A percentile compares a stretch with the other conserved stretches of the same genome.
Evolutionary conservation across 2,113 vertebrate species (phyloP).

Genomic region (Ancistrus triradiatus): DNA sequence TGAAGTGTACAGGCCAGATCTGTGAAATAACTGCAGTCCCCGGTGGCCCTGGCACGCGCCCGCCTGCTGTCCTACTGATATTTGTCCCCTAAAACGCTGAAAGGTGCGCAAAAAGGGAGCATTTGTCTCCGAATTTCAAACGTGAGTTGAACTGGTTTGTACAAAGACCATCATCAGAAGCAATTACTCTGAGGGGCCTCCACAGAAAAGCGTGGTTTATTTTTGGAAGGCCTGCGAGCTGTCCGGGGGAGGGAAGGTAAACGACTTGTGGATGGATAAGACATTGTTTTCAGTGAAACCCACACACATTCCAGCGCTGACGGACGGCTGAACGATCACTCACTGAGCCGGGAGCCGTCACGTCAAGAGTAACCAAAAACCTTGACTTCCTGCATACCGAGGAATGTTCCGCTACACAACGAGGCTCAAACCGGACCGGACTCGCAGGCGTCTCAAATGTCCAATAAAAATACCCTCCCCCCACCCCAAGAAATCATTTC

Average conservation of each 20-base stretch:
- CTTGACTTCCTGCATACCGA: constrained; percentile 59
- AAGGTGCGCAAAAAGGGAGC: not conserved
- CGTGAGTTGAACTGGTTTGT: constrained; percentile 48
- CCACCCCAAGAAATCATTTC: too few species aligned
- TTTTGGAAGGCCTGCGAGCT: constrained; percentile 36
- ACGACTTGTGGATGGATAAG: constrained; percentile 61
- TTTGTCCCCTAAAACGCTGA: constrained; percentile 1
- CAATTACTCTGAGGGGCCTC: constrained; percentile 46
- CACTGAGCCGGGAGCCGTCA: constrained; percentile 52
- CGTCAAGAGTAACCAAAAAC: constrained; percentile 65
- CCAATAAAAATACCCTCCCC: too few species aligned
- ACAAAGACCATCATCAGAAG: constrained; percentile 56
- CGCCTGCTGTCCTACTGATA: not conserved
- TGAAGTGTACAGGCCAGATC: not conserved
- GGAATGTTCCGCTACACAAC: constrained; percentile 32
- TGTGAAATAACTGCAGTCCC: not conserved
- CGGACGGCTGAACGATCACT: constrained; percentile 65
- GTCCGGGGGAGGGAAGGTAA: constrained; percentile 54
- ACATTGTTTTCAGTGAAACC: constrained; percentile 62
- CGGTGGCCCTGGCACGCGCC: not conserved
- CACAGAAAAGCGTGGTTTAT: constrained; percentile 37
- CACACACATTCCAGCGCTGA: constrained; percentile 60
- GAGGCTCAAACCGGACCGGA: too few species aligned
- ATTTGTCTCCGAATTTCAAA: constrained; percentile 48
- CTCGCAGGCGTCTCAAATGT: too few species aligned